Conservation (phyloP, 92 coral and sea anemone genomes). For the Micromussa lordhowensis region DNA sequence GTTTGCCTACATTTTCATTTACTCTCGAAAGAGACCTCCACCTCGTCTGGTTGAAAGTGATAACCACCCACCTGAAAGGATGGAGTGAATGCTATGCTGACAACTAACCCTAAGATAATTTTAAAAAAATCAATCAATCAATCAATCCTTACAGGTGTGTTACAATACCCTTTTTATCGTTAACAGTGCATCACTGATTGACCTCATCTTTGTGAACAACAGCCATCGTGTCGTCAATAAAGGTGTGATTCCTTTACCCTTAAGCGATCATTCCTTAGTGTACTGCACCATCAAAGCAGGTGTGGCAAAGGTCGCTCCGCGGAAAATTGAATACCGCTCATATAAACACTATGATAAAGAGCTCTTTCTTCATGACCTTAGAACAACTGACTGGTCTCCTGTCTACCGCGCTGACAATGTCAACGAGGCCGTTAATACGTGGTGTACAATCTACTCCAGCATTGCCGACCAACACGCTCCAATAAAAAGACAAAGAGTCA, state of each 20-base stretch:
- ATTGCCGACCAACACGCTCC: constrained; percentile 55
- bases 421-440: constrained; percentile 44
- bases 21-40: no score
- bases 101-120: no score
- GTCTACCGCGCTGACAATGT: constrained; percentile 31
- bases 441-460: constrained; percentile 48
- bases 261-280: constrained; percentile 70
- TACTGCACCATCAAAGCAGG: constrained; percentile 25
- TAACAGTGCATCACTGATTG: constrained; percentile 37
- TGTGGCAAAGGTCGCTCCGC: constrained; percentile 9
- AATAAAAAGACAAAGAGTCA: constrained; percentile 33
- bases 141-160: no score
- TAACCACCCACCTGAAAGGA: no score
- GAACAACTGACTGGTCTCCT: constrained; percentile 55
- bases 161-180: no score
- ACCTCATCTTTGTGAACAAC: constrained; percentile 45
- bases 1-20: no score
- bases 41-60: no score
- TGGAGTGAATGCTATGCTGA: no score
- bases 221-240: constrained; percentile 18
- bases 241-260: constrained; percentile 53
- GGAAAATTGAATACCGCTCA: constrained; percentile 58
- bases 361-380: constrained; percentile 46
- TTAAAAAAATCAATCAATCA: no score
- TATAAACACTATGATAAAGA: constrained; percentile 56